Conservation (phyloP, 2,113 vertebrate species). For the Sakesphorus luctuosus region DNA sequence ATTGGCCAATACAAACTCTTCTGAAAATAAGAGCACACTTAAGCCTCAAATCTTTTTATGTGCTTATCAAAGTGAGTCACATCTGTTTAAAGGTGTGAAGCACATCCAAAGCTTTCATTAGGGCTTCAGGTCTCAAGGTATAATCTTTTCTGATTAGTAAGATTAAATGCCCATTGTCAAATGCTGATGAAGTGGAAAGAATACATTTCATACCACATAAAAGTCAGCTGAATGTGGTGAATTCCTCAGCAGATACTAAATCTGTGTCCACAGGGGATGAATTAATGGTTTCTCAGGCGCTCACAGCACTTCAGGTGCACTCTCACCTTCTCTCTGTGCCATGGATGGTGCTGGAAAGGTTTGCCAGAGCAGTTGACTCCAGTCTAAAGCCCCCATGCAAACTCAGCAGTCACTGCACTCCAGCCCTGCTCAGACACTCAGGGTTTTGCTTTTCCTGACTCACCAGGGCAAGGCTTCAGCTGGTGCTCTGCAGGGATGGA, state of each 20-base stretch:
- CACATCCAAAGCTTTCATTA: background rate
- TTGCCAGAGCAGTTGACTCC: background rate
- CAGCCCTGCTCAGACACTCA: background rate
- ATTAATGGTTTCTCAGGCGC: background rate
- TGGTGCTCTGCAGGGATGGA: background rate
- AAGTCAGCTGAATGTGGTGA: background rate
- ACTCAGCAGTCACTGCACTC: too few relatives aligned
- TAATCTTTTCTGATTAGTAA: background rate
- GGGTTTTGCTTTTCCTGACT: background rate
- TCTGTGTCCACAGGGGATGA: background rate
- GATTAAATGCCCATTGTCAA: background rate
- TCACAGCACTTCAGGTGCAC: background rate
- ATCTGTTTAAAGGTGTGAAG: background rate
- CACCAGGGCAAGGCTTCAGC: background rate
- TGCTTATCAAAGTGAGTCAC: background rate
- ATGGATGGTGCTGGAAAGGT: background rate
- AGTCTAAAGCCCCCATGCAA: fast-evolving
- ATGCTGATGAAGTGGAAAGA: background rate
- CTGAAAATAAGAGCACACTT: background rate
- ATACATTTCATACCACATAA: background rate
- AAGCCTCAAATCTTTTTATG: background rate
- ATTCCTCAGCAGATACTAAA: background rate
- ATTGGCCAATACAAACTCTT: background rate
- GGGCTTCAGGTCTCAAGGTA: background rate
- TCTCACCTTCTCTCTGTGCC: background rate